Evolutionary conservation across 1,140 invertebrate species (phyloP), one percentile per base, ranked within the genome.

Genomic region (Pogonognathellus flavescens): DNA sequence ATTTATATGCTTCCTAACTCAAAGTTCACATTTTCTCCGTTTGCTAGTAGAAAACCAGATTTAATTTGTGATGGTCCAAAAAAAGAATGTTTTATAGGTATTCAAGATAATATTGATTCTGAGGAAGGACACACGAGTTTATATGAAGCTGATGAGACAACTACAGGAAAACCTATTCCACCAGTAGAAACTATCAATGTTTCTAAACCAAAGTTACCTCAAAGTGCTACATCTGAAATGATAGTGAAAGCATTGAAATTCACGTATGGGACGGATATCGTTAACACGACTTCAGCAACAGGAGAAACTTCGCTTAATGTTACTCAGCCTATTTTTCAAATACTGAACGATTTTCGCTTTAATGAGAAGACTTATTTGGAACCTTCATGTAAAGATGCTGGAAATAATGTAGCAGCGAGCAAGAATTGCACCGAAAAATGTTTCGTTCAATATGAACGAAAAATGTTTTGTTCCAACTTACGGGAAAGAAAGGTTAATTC

Each of bases 391-490:
- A 31, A 76, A 50, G 49, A 18, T n/a, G 10, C 41, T 7, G 70
- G 41, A 50, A n/a, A 7, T 1, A 5, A 76, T 31, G n/a, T 76
- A 14, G 55, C 52, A 11, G 55, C 53, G 11, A 66, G 11, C n/a
- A 41, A 20, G 18, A 85, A 81, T 20, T 83, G 85, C 16, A 62
- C 22, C n/a, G 18, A 52, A 5, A 72, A 86, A 82, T 86, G 85
- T 31, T 66, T 86, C 20, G 66, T 86, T 4, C 83, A 86, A 16
- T 84, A 41, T 53, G 66, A 92, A 0, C 91, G 94, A 25, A 90
- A 90, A 14, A 88, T 90, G 22, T 90, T 95, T 0, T 95, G 94
- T 88, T 91, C 92, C 0, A 95, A 95, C 88, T 88, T 41, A 90
- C 93, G 53, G 53, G 91, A 91, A 82, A 89, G 92, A 7, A 90